Percentiles rank a stretch among this genome's conserved stretches.
Conservation (phyloP, 2,888 invertebrate species). For the Plagodis pulveraria region DNA sequence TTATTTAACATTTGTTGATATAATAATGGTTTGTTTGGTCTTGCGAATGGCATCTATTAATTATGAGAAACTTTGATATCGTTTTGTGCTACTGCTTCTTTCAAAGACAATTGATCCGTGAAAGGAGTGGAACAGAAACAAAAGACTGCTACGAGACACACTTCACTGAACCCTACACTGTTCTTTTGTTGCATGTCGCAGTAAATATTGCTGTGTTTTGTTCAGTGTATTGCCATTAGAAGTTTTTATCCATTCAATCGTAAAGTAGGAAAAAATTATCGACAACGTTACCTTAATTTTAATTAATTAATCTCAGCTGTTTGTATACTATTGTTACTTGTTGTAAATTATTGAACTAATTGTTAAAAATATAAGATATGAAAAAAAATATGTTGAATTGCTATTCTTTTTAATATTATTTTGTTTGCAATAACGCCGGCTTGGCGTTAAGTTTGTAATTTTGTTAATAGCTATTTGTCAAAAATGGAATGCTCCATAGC, state of each 20-base stretch:
- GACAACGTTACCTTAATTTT: no score
- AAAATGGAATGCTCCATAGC: no score
- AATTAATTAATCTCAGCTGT: no score
- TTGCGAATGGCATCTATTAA: slow-evolving; percentile 36
- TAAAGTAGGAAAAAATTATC: no score
- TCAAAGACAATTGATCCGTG: slow-evolving; percentile 25
- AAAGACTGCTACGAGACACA: slow-evolving; percentile 21
- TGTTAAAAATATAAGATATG: no score
- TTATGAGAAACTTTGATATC: slow-evolving; percentile 19
- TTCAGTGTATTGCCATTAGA: slow-evolving; percentile 6
- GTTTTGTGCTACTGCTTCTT: slow-evolving; percentile 18
- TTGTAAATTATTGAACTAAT: no score
- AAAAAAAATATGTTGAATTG: no score
- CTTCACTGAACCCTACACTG: slow-evolving; percentile 7
- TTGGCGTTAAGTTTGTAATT: no score
- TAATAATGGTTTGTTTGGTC: slow-evolving; percentile 6
- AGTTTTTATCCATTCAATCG: background rate
- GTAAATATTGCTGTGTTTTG: slow-evolving; percentile 17
- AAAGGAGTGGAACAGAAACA: slow-evolving; percentile 19
- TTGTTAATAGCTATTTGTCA: no score
- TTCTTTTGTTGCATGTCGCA: slow-evolving; percentile 14
- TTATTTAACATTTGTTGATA: slow-evolving; percentile 1
- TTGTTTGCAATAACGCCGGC: no score
- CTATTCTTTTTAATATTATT: no score
- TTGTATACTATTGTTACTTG: no score